These are phyloP conservation scores for Apolygus lucorum DNA, from an alignment of 1,140 invertebrate genomes.

Conservation along the genomic window DNA sequence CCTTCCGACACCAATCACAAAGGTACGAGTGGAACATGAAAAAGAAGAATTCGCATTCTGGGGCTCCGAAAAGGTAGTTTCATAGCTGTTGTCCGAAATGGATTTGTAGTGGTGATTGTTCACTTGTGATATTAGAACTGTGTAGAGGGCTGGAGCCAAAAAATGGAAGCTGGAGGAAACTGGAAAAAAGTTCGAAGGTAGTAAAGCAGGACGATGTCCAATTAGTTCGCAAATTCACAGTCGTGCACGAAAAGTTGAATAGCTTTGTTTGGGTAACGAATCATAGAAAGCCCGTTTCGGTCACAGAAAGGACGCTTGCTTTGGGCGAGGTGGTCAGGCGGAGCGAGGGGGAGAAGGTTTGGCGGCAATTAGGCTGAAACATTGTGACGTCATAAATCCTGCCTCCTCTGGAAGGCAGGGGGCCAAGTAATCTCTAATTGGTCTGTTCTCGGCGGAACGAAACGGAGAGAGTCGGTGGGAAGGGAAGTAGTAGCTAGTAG, in stretches of 20 bases:
- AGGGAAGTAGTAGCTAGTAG: neutral
- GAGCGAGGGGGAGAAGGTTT: neutral
- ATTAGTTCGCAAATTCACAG: neutral
- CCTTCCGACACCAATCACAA: too few species aligned
- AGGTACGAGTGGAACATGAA: too few species aligned
- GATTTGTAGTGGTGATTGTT: too few species aligned
- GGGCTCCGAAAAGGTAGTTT: too few species aligned
- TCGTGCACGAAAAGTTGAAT: conserved; percentile 1
- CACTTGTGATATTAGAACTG: too few species aligned
- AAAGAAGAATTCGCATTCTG: too few species aligned
- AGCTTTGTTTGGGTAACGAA: conserved; percentile 10
- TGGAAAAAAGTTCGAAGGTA: neutral
- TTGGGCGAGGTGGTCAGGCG: neutral
- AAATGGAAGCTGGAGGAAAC: neutral
- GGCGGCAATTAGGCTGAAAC: conserved; percentile 23
- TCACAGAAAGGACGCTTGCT: neutral
- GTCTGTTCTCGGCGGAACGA: conserved; percentile 3
- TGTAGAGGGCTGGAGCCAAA: too few species aligned
- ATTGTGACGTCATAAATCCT: conserved; percentile 23
- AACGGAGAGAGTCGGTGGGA: neutral
- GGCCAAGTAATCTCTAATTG: conserved; percentile 24
- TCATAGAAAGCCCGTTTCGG: conserved; percentile 9
- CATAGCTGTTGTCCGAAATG: too few species aligned
- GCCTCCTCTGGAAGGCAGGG: neutral
- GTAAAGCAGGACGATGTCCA: conserved; percentile 5